A percentile compares a stretch with the other conserved stretches of the same genome.
Evolutionary conservation across 2,888 invertebrate genomes (phyloP).

Genomic region (Myathropa florea): DNA sequence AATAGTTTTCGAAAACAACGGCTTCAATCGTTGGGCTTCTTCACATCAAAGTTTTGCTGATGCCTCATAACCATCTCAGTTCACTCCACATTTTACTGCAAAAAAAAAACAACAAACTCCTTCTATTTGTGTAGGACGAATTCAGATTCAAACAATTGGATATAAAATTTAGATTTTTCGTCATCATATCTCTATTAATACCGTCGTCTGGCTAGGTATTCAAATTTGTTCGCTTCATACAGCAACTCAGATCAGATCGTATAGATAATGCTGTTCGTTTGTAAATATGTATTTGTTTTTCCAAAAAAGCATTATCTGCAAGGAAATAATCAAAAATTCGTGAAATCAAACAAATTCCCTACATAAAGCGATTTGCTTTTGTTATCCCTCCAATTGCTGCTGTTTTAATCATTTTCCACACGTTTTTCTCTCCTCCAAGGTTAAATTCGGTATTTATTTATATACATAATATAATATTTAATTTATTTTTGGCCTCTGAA

Average conservation of each 20-base stretch:
- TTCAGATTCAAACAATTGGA: neutral
- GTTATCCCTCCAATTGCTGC: neutral
- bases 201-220: neutral
- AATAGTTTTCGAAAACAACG: no score
- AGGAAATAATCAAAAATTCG: neutral
- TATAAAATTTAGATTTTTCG: neutral
- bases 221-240: neutral
- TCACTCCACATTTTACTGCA: neutral
- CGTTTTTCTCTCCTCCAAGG: neutral
- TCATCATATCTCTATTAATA: neutral
- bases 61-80: neutral
- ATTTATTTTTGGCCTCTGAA: constrained; percentile 3
- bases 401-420: neutral
- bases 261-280: neutral
- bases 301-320: neutral
- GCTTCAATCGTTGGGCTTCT: neutral
- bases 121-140: neutral
- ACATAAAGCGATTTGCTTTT: neutral
- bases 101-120: neutral
- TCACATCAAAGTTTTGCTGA: neutral
- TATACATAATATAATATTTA: constrained; percentile 4
- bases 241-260: neutral
- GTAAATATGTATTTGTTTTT: neutral
- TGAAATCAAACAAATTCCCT: neutral
- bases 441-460: constrained; percentile 2